Percentiles rank a stretch among this genome's conserved stretches.
Conservation (phyloP, 1,140 invertebrate genomes). For the Drosophila funebris region DNA sequence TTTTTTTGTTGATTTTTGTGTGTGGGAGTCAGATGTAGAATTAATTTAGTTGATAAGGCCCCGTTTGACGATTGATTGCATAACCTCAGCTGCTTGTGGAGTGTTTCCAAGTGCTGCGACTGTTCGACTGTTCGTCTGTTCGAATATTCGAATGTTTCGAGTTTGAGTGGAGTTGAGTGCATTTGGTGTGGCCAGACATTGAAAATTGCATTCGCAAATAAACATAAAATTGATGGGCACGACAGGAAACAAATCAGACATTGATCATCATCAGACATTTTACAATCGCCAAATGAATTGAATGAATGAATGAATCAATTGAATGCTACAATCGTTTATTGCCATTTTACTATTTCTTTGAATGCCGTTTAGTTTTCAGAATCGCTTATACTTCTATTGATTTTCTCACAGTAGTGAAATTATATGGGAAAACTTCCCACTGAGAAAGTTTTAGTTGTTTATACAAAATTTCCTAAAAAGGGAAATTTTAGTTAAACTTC, state of each 20-base stretch:
- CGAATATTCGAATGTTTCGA: too few species aligned
- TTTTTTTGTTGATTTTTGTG: slow-evolving; percentile 17
- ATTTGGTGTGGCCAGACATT: slow-evolving; percentile 51
- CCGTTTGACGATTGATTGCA: slow-evolving; percentile 64
- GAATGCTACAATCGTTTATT: slow-evolving; percentile 49
- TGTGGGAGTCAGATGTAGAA: slow-evolving; percentile 69
- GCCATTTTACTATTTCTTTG: slow-evolving; percentile 25
- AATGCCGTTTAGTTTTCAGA: not conserved
- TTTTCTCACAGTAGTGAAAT: too few species aligned
- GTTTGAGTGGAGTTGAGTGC: not conserved
- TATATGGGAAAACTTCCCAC: not conserved
- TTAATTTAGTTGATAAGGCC: slow-evolving; percentile 75
- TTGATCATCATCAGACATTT: slow-evolving; percentile 61
- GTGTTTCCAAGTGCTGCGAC: too few species aligned
- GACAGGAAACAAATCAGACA: slow-evolving; percentile 83
- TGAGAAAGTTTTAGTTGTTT: not conserved
- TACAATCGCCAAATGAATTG: slow-evolving; percentile 37
- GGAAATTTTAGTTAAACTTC: not conserved
- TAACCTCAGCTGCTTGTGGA: slow-evolving; percentile 33
- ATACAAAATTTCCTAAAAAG: not conserved
- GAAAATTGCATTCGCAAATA: slow-evolving; percentile 51
- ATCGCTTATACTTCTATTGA: not conserved
- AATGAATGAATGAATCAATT: slow-evolving; percentile 33
- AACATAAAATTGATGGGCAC: slow-evolving; percentile 71
- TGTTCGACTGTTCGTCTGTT: too few species aligned